Conservation (phyloP, 2,113 vertebrate species). For the Poicephalus meyeri region DNA sequence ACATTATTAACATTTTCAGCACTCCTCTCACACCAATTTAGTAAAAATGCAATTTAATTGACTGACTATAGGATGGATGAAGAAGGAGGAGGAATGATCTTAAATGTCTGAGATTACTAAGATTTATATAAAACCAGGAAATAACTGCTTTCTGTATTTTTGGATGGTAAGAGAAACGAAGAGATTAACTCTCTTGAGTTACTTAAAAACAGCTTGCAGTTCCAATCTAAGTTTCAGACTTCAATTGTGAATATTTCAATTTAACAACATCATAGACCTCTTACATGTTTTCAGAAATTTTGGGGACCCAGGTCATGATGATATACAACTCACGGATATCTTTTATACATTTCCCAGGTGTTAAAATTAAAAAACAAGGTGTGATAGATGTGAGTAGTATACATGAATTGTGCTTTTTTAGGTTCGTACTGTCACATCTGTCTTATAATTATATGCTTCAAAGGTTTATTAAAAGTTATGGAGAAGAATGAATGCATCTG, state of each 20-base stretch:
- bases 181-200: background rate
- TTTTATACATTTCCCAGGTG: conserved; percentile 79
- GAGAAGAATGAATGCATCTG: conserved; percentile 66
- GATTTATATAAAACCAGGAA: background rate
- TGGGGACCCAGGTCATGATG: conserved; percentile 66
- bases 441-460: conserved; percentile 83
- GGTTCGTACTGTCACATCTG: conserved; percentile 82
- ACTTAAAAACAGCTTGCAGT: background rate
- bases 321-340: conserved; percentile 75
- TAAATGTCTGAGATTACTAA: background rate
- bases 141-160: background rate
- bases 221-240: background rate
- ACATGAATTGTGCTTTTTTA: conserved; percentile 64
- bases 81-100: background rate
- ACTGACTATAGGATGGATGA: background rate
- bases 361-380: conserved; percentile 77
- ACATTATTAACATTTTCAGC: background rate
- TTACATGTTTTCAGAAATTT: conserved; percentile 45
- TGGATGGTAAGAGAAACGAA: background rate
- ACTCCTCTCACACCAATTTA: background rate
- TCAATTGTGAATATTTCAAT: conserved; percentile 24
- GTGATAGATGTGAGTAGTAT: conserved; percentile 66
- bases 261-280: conserved; percentile 38
- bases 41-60: background rate
- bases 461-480: conserved; percentile 74